A percentile compares a stretch with the other conserved stretches of the same genome.
phyloP scores from a whole-genome alignment of 2,113 vertebrate genomes.

The Nerophis ophidion region DNA sequence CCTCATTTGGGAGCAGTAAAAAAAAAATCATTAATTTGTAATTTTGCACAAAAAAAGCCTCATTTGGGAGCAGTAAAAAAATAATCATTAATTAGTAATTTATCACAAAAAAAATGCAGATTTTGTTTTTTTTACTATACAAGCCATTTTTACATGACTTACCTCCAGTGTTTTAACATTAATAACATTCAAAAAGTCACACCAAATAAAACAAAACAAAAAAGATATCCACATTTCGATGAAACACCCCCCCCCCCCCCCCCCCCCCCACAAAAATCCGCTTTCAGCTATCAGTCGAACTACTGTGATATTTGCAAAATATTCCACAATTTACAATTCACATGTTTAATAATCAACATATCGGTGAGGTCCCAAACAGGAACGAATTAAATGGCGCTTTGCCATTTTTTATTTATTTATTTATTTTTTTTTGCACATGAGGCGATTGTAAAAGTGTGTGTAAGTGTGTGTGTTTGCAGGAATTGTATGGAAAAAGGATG shows the following conservation, averaged over 20 bases:
- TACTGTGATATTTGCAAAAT: slow-evolving; percentile 58
- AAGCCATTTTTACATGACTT: slow-evolving; percentile 18
- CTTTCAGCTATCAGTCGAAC: slow-evolving; percentile 54
- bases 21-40: slow-evolving; percentile 21
- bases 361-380: slow-evolving; percentile 61
- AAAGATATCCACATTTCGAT: slow-evolving; percentile 40
- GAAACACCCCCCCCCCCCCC: slow-evolving; percentile 31
- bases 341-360: slow-evolving; percentile 67
- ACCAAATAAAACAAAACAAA: slow-evolving; percentile 52
- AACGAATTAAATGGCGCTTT: slow-evolving; percentile 52
- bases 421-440: too few relatives aligned
- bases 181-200: slow-evolving; percentile 70
- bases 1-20: slow-evolving; percentile 19
- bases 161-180: slow-evolving; percentile 64
- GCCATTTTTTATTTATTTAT: too few relatives aligned
- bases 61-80: slow-evolving; percentile 29
- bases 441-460: slow-evolving; percentile 63
- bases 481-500: slow-evolving; percentile 87
- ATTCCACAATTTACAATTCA: slow-evolving; percentile 66
- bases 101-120: neutral
- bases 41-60: slow-evolving; percentile 27
- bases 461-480: slow-evolving; percentile 81
- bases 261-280: slow-evolving; percentile 46
- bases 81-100: slow-evolving; percentile 25
- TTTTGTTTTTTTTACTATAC: neutral